Conservation (phyloP, 2,888 invertebrate genomes). For the Teinopalpus imperialis region DNA sequence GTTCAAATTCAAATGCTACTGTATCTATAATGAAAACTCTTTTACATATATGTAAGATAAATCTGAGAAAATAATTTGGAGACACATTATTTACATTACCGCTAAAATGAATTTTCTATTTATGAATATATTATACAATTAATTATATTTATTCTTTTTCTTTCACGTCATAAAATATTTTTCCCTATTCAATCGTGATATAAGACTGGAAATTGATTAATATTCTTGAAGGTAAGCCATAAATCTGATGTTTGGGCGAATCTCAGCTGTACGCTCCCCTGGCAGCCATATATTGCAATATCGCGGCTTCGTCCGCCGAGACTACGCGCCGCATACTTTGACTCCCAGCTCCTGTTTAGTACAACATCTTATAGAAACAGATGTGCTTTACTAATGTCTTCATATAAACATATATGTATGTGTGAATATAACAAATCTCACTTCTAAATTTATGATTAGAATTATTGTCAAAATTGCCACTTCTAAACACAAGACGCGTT, state of each 20-base stretch:
- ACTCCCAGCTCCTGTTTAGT: conserved; percentile 26
- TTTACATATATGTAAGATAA: too few species aligned
- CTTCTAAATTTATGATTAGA: too few species aligned
- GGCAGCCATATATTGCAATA: conserved; percentile 75
- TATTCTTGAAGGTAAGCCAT: conserved; percentile 63
- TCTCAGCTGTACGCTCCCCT: conserved; percentile 71
- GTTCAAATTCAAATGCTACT: too few species aligned
- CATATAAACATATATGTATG: conserved; percentile 3
- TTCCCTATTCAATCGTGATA: conserved; percentile 27
- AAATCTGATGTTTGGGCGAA: conserved; percentile 70
- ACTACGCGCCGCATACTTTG: conserved; percentile 33
- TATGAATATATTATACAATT: too few species aligned
- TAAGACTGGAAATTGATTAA: conserved; percentile 52
- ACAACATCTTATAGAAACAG: conserved; percentile 18
- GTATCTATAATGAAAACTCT: too few species aligned
- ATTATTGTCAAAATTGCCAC: too few species aligned
- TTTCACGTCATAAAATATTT: conserved; percentile 12
- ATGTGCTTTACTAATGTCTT: conserved; percentile 21
- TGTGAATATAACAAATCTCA: too few species aligned
- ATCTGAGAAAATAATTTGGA: too few species aligned
- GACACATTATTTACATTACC: too few species aligned
- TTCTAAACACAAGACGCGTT: too few species aligned
- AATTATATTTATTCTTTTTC: too few species aligned
- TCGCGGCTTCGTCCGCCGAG: conserved; percentile 52
- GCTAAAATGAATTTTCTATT: too few species aligned